Evolutionary conservation across 2,888 invertebrate genomes (phyloP).

Genomic region (Furcula furcula): DNA sequence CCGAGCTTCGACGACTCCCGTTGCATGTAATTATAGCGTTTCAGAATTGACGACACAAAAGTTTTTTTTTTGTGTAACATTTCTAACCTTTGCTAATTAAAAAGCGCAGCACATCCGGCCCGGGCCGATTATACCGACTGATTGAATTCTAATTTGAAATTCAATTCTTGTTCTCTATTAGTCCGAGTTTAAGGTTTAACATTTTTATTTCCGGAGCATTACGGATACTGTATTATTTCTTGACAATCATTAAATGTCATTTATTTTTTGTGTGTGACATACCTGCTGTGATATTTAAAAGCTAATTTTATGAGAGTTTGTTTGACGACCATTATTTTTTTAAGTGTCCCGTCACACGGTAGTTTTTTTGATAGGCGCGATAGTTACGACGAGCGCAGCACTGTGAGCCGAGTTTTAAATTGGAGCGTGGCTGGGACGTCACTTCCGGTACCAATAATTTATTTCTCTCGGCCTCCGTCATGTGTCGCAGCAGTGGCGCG

Average conservation of each 20-base stretch:
- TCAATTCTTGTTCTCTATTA: conserved; percentile 62
- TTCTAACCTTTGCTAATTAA: conserved; percentile 75
- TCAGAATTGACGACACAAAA: conserved; percentile 40
- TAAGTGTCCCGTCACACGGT: conserved; percentile 17
- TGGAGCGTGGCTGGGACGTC: conserved; percentile 74
- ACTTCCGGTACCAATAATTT: conserved; percentile 79
- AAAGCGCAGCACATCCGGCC: conserved; percentile 64
- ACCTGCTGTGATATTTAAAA: conserved; percentile 38
- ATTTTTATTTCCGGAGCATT: conserved; percentile 64
- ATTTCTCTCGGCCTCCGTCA: conserved; percentile 73
- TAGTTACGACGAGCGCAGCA: conserved; percentile 37
- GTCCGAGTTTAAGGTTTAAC: conserved; percentile 50
- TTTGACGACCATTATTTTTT: conserved; percentile 27
- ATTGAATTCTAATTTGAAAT: conserved; percentile 73
- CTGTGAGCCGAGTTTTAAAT: conserved; percentile 66
- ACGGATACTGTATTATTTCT: conserved; percentile 47
- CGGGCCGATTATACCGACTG: conserved; percentile 57
- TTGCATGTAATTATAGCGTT: conserved; percentile 41
- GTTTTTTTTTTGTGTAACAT: conserved; percentile 46
- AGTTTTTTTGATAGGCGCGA: conserved; percentile 29
- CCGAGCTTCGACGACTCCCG: conserved; percentile 23
- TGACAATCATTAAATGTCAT: conserved; percentile 55
- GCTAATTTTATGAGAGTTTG: conserved; percentile 32
- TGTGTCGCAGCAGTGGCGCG: conserved; percentile 70
- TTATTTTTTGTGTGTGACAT: conserved; percentile 42